Percentiles rank a stretch among this genome's conserved stretches.
phyloP scores from a whole-genome alignment of 2,113 vertebrate genomes.

The Smithornis capensis region DNA sequence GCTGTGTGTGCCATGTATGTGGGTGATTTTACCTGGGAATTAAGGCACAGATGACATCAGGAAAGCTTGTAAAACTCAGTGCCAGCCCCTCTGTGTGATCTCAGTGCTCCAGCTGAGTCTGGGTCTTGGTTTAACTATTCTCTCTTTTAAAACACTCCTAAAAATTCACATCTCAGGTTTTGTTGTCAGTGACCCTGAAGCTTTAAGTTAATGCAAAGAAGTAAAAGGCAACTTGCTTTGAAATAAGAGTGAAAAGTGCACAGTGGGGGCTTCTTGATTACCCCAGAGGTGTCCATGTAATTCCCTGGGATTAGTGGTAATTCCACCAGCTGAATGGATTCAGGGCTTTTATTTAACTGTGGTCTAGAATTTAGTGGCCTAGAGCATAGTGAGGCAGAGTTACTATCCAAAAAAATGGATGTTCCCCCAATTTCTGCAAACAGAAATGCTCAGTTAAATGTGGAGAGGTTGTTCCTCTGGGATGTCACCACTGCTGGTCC shows the following conservation, averaged over 20 bases:
- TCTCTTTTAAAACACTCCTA: not conserved
- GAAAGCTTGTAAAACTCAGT: not conserved
- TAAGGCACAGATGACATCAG: not conserved
- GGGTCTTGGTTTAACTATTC: not conserved
- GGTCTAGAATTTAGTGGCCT: constrained; percentile 35
- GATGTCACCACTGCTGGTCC: not conserved
- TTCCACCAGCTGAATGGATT: constrained; percentile 14
- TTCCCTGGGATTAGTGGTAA: constrained; percentile 23
- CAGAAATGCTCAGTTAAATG: not conserved
- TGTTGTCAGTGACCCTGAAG: not conserved
- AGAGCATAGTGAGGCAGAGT: not conserved
- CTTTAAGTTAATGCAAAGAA: constrained; percentile 61
- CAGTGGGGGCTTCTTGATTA: constrained; percentile 38
- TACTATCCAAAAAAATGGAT: not conserved
- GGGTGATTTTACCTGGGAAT: not conserved
- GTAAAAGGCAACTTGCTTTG: constrained; percentile 42
- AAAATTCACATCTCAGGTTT: not conserved
- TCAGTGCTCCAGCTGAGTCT: not conserved
- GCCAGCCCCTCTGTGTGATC: not conserved
- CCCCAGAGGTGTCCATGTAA: constrained; percentile 59
- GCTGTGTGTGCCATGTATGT: not conserved
- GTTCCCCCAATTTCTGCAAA: not conserved
- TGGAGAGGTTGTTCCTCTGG: not conserved
- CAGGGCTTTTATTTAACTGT: constrained; percentile 32
- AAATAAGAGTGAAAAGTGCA: constrained; percentile 14